These are phyloP conservation scores for Beroe forskalii DNA, from an alignment of 37 sponge, comb jelly and placozoan genomes.

Conservation along the genomic window DNA sequence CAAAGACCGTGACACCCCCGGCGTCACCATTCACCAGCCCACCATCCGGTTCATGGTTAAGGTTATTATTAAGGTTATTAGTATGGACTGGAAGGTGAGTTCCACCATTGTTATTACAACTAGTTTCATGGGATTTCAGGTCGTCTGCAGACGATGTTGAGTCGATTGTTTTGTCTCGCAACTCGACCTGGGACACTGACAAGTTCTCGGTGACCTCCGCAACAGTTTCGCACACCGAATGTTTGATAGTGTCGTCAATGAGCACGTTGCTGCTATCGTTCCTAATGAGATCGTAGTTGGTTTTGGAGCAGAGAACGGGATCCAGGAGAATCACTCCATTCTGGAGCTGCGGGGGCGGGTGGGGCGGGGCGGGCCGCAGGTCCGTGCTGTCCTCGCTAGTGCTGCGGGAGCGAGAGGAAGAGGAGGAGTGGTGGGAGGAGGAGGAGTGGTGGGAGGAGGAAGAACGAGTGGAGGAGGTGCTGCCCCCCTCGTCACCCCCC, in stretches of 20 bases:
- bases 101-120: not conserved
- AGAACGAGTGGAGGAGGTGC: not conserved
- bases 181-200: not conserved
- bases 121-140: too few relatives aligned
- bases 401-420: slow-evolving; percentile 33
- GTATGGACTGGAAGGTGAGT: too few relatives aligned
- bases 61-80: not conserved
- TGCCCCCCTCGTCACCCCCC: not conserved
- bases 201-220: slow-evolving; percentile 52
- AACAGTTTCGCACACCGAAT: slow-evolving; percentile 14
- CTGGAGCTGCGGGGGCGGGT: not conserved
- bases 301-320: slow-evolving; percentile 52
- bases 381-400: slow-evolving; percentile 48
- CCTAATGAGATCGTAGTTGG: not conserved
- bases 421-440: not conserved
- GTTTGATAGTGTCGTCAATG: not conserved
- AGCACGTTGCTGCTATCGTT: not conserved
- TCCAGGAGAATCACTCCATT: slow-evolving; percentile 22
- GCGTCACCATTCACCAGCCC: not conserved
- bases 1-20: not conserved
- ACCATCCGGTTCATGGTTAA: not conserved
- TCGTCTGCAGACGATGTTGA: too few relatives aligned
- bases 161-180: not conserved
- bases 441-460: not conserved
- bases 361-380: not conserved